Base-by-base conservation (phyloP, 2,797 vertebrate species). In the Sebastes diaconus region DNA sequence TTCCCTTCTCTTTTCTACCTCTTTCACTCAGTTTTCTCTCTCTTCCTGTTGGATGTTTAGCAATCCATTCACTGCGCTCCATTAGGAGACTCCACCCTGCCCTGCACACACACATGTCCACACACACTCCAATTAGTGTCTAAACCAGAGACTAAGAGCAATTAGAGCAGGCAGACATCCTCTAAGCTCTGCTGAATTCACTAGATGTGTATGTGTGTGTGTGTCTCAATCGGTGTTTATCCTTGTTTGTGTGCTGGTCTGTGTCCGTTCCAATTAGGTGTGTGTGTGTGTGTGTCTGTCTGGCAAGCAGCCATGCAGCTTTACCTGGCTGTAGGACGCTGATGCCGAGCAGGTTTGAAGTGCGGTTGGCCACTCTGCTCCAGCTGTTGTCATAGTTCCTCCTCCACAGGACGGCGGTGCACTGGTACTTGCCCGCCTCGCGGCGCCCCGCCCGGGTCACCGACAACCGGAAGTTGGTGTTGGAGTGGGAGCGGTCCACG, bases 291-390 rank as follows among this genome's bases (percentile, higher is more conserved):
- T 81, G 67, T 79, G 72, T 84, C 75, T 73, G 68, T 6, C 76
- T 81, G 74, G 77, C 73, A 68, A 50, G 46, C 52, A 32, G 72
- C 30, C 79, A 65, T 57, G 73, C 63, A 50, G 73, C 75, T 90
- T 94, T 90, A 99, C 98, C 98, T 65, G 98, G 98, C 89, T 98
- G 96, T 68, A 97, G 94, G 36, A 99, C 97, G 14, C 96, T 96
- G 92, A 99, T 99, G 87, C 99, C 98, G 75, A 99, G 95, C 85
- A 98, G 95, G 94, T 99, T 99, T 88, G 98, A 99, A 12, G 97
- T 97, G 80, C 97, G 96, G 93, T 98, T 98, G 0, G 97, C 97
- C 73, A 99, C 95, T 68, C 95, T 93, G 0, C 94, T 97, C 98
- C 98, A 99, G 91, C 95, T 97, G 93, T 94, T 95, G 91, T 99